Conservation (phyloP, 2,113 vertebrate species). For the Vidua macroura region DNA sequence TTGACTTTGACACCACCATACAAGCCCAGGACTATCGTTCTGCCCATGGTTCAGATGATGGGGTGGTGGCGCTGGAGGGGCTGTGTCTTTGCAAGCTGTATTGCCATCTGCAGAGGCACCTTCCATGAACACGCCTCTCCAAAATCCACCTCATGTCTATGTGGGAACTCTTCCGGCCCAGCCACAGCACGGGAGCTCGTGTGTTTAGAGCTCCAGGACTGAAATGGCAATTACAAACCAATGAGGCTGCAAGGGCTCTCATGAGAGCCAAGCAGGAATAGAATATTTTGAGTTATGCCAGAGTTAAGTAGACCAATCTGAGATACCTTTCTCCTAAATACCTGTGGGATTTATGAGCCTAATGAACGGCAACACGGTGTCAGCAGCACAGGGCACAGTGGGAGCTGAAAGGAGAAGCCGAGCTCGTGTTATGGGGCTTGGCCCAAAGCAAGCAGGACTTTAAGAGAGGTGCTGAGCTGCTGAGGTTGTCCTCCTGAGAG, state of each 20-base stretch:
- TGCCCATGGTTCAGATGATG: not conserved
- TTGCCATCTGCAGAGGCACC: not conserved
- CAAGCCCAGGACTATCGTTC: not conserved
- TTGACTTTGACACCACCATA: rapidly evolving
- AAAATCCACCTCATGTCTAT: not conserved
- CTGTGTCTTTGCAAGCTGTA: not conserved
- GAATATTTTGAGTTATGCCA: not conserved
- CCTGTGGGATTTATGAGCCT: not conserved
- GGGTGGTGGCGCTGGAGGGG: not conserved
- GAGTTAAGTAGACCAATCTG: not conserved
- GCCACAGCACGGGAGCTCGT: rapidly evolving
- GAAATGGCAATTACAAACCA: constrained; percentile 4
- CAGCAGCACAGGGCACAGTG: rapidly evolving
- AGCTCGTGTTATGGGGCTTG: not conserved
- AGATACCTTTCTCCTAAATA: not conserved
- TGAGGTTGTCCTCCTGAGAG: not conserved
- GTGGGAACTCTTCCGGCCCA: not conserved
- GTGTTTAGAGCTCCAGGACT: not conserved
- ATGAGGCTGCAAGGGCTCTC: not conserved
- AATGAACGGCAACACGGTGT: rapidly evolving
- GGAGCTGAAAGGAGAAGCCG: not conserved
- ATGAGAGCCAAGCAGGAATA: not conserved
- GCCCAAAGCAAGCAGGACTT: not conserved
- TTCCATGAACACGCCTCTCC: not conserved
- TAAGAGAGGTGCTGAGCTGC: not conserved